These are phyloP conservation scores for Serrognathus titanus DNA, from an alignment of 2,888 invertebrate species.

Conservation along the genomic window DNA sequence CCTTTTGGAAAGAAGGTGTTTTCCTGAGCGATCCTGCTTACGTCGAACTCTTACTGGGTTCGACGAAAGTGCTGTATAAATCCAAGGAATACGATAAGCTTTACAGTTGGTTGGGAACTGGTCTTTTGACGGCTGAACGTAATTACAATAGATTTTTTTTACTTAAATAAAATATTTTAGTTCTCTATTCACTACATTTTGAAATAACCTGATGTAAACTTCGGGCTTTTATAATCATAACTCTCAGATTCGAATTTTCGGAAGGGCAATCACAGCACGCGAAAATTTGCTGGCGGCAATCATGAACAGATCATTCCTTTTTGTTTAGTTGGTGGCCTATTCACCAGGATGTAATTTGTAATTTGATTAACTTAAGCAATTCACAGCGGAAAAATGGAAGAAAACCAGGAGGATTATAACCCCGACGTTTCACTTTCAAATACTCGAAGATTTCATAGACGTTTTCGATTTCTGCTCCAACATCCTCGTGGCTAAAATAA, in stretches of 20 bases:
- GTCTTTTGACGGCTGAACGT: conserved; percentile 37
- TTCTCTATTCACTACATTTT: too few relatives aligned
- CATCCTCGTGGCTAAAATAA: conserved; percentile 5
- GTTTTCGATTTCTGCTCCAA: conserved; percentile 31
- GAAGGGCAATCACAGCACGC: too few relatives aligned
- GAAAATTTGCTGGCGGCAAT: too few relatives aligned
- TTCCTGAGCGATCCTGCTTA: conserved; percentile 22
- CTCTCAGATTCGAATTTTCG: too few relatives aligned
- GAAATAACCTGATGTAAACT: too few relatives aligned
- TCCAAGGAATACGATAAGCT: conserved; percentile 33
- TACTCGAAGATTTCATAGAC: conserved; percentile 43
- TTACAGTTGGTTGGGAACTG: conserved; percentile 36
- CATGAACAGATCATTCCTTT: too few relatives aligned
- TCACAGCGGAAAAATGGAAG: conserved; percentile 34
- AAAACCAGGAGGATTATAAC: conserved; percentile 46
- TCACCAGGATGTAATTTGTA: too few relatives aligned
- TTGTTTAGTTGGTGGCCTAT: too few relatives aligned
- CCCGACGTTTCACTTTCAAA: conserved; percentile 47
- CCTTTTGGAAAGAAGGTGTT: conserved; percentile 8
- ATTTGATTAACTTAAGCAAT: too few relatives aligned
- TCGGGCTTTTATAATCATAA: too few relatives aligned
- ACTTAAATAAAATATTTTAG: too few relatives aligned
- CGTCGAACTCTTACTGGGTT: conserved; percentile 29
- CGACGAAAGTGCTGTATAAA: conserved; percentile 34
- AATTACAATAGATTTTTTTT: conserved; percentile 6